Conservation (phyloP, 2,113 vertebrate genomes). For the Xenopus tropicalis region DNA sequence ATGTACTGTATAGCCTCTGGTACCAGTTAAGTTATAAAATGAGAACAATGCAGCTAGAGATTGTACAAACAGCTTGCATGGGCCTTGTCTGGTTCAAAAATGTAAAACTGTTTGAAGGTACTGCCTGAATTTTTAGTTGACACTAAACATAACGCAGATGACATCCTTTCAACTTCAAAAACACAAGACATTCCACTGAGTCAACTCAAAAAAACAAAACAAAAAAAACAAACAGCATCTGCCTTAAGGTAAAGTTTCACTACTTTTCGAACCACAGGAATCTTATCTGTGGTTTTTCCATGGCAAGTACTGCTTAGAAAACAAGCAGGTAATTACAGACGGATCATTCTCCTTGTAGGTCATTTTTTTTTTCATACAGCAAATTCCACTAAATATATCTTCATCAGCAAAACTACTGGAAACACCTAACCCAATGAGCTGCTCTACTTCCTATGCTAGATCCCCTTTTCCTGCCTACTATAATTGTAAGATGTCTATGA, state of each 20-base stretch:
- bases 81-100: too few relatives aligned
- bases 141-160: constrained; percentile 22
- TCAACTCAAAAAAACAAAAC: constrained; percentile 10
- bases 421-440: neutral
- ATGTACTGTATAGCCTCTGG: too few relatives aligned
- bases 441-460: too few relatives aligned
- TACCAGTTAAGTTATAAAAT: too few relatives aligned
- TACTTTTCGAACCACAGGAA: constrained; percentile 18
- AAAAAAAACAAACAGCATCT: constrained; percentile 5
- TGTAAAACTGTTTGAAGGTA: too few relatives aligned
- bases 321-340: neutral
- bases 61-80: too few relatives aligned
- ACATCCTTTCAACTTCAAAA: constrained; percentile 31
- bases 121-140: neutral
- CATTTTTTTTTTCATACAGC: constrained; percentile 1
- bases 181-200: constrained; percentile 27
- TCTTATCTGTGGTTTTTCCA: constrained; percentile 11
- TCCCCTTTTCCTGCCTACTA: too few relatives aligned
- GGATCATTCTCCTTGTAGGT: constrained; percentile 9
- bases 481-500: too few relatives aligned
- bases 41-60: too few relatives aligned
- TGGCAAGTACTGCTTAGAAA: constrained; percentile 10
- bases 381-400: constrained; percentile 12
- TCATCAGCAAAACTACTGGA: neutral
- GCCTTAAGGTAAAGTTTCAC: constrained; percentile 12